Percentiles rank a stretch among this genome's conserved stretches.
Evolutionary conservation across 2,888 invertebrate species (phyloP).

Genomic region (Temnothorax unifasciatus): DNA sequence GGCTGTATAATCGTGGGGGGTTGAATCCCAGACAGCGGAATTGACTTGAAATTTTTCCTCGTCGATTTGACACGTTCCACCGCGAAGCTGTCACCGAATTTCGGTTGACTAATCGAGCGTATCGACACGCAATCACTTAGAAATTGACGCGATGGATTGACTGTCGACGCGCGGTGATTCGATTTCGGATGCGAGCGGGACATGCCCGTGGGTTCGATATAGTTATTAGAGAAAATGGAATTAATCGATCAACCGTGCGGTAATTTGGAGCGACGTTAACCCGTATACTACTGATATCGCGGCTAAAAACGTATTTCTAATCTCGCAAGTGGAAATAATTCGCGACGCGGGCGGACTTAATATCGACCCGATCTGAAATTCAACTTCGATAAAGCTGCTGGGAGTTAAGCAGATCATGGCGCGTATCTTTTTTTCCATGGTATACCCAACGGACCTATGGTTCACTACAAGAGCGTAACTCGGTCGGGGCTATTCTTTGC

Average conservation of each 20-base stretch:
- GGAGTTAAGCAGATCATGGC: background rate
- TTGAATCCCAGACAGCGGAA: conserved; percentile 1
- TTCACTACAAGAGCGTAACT: conserved; percentile 64
- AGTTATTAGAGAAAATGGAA: conserved; percentile 60
- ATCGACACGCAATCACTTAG: conserved; percentile 72
- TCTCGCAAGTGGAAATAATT: conserved; percentile 19
- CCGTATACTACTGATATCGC: conserved; percentile 17
- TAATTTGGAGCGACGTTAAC: conserved; percentile 38
- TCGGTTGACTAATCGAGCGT: conserved; percentile 69
- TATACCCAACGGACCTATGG: conserved; percentile 57
- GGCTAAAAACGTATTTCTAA: background rate
- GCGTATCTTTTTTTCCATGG: conserved; percentile 26
- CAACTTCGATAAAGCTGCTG: conserved; percentile 9
- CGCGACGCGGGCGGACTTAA: background rate
- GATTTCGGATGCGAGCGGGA: conserved; percentile 65
- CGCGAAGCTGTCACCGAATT: conserved; percentile 56
- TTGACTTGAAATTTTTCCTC: conserved; percentile 44
- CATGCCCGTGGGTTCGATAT: conserved; percentile 48
- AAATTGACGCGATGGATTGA: conserved; percentile 74
- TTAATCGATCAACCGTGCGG: conserved; percentile 42
- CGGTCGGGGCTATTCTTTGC: conserved; percentile 54
- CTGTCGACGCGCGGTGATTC: conserved; percentile 70
- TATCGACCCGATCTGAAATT: background rate
- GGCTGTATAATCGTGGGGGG: no score
- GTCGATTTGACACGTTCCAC: conserved; percentile 44